Base-by-base conservation (phyloP, 1,140 invertebrate species). In the Streblospio benedicti region DNA sequence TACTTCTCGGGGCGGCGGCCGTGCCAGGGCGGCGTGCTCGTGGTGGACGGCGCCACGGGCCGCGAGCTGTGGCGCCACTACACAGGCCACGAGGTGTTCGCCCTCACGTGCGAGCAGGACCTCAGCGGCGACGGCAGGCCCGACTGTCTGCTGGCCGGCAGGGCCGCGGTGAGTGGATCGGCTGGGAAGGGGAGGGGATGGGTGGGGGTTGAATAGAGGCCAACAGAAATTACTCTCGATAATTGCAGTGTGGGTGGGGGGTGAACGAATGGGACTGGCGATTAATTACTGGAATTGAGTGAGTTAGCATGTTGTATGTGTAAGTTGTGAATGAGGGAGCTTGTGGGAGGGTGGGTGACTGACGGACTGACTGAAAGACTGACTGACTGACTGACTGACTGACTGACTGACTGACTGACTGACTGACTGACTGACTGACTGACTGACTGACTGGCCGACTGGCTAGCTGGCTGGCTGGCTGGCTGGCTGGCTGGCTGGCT, bases 21-120 rank as follows among this genome's bases (percentile, higher is more conserved):
- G 1, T 91, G 89, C 74, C 80, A 85, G 59, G 89, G 89, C 5
- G 89, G 89, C 18, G 78, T 90, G 20, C 71, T 90, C 56, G 88
- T 88, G 3, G 65, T 92, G 9, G 83, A 91, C 74, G 89, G 89
- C 1, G 73, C 69, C 45, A 85, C 81, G 53, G 89, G 89, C 1
- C 75, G 81, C 44, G 83, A 83, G n/a, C 55, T 91, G 16, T 92
- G 89, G 89, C 83, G 83, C 12, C 82, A 84, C 60, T 90, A 87
- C 84, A 81, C 84, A 6, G 75, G 80, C 58, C 86, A 88, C 69
- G 86, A 87, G 65, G 79, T 91, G 30, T 88, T 86, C 71, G 85
- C 83, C 1, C 67, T 90, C 9, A 86, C 87, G 67, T 91, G 90
- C 75, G 81, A 82, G 35, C 75, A 79, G 14, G 89, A 91, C 75